A percentile compares a stretch with the other conserved stretches of the same genome.
Conservation (phyloP, 2,113 vertebrate species). For the human (Homo sapiens) region GRCh38 chr5:36118001-36118500, state of each 20-base stretch:
- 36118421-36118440: conserved; percentile 20
- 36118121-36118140: neutral
- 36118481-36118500: conserved; percentile 1
- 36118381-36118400: neutral
- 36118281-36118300: neutral
- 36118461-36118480: neutral
- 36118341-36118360: neutral
- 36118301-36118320: neutral
- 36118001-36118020: neutral
- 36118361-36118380: neutral
- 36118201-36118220: neutral
- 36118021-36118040: neutral
- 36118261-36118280: neutral
- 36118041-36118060: neutral
- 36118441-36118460: neutral
- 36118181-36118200: neutral
- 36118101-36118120: neutral
- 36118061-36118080: neutral
- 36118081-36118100: neutral
- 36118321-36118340: neutral
- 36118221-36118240: neutral
- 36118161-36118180: neutral
- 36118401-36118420: neutral
- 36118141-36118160: neutral
- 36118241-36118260: neutral